Conservation (phyloP, 2,888 invertebrate species). For the Ferdinandea cuprea region DNA sequence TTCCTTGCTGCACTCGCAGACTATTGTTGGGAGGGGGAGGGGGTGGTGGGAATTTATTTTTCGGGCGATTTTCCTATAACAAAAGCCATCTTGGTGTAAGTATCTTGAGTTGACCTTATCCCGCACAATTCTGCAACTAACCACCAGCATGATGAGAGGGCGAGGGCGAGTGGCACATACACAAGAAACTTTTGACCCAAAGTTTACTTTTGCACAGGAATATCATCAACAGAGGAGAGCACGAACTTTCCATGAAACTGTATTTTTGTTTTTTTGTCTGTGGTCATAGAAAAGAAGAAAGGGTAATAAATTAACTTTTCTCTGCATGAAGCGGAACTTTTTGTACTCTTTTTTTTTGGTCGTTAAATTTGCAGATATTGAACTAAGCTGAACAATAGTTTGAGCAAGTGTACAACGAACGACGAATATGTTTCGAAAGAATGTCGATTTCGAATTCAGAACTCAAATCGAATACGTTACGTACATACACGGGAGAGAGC, state of each 20-base stretch:
- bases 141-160: not conserved
- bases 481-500: too few relatives aligned
- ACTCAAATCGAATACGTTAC: too few relatives aligned
- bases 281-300: not conserved
- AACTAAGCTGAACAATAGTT: not conserved
- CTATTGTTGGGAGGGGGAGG: conserved; percentile 51
- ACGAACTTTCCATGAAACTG: conserved; percentile 17
- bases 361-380: conserved; percentile 2
- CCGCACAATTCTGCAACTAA: conserved; percentile 12
- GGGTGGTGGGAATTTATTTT: conserved; percentile 26
- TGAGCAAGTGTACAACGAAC: too few relatives aligned
- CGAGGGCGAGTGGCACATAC: conserved; percentile 19
- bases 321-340: not conserved
- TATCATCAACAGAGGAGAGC: conserved; percentile 13
- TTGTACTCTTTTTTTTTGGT: not conserved
- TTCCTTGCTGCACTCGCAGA: conserved; percentile 3
- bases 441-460: not conserved
- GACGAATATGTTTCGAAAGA: not conserved
- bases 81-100: conserved; percentile 48
- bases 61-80: conserved; percentile 23
- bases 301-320: conserved; percentile 3
- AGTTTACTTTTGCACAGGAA: conserved; percentile 22
- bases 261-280: not conserved
- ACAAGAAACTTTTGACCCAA: conserved; percentile 53
- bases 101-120: conserved; percentile 46